Evolutionary conservation across 2,888 invertebrate species (phyloP).

Genomic region (Fissipunctia ypsillon): DNA sequence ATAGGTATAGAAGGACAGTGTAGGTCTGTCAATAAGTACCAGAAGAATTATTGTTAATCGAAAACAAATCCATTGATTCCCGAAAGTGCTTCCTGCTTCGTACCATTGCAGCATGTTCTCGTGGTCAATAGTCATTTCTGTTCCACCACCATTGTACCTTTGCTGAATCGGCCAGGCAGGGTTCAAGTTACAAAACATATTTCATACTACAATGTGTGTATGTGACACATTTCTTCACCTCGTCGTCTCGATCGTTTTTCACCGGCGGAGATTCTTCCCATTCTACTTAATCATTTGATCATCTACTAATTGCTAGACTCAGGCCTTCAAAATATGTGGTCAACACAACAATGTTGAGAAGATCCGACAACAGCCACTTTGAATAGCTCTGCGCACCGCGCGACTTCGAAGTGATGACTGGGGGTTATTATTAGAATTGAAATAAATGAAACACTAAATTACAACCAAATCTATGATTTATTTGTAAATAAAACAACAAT

Average conservation of each 20-base stretch:
- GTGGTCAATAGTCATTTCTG: background rate
- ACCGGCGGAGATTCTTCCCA: background rate
- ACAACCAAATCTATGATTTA: slow-evolving; percentile 47
- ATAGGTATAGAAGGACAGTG: background rate
- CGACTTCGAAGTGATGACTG: background rate
- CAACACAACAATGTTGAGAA: background rate
- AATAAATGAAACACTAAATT: slow-evolving; percentile 25
- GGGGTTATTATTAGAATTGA: background rate
- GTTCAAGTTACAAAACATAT: background rate
- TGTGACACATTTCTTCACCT: background rate
- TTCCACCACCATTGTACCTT: background rate
- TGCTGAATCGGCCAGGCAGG: background rate
- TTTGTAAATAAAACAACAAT: slow-evolving; percentile 46
- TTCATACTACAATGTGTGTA: background rate
- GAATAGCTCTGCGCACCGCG: background rate
- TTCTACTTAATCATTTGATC: slow-evolving; percentile 1
- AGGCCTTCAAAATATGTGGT: background rate
- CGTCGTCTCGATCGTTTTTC: background rate
- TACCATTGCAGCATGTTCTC: background rate
- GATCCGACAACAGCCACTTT: background rate
- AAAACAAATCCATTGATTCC: background rate
- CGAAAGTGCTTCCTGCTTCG: background rate
- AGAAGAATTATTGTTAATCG: background rate
- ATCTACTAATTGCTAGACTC: background rate
- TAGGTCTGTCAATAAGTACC: background rate